These are phyloP conservation scores for Sarcophaga rosellei DNA, from an alignment of 2,888 invertebrate species.

Conservation along the genomic window DNA sequence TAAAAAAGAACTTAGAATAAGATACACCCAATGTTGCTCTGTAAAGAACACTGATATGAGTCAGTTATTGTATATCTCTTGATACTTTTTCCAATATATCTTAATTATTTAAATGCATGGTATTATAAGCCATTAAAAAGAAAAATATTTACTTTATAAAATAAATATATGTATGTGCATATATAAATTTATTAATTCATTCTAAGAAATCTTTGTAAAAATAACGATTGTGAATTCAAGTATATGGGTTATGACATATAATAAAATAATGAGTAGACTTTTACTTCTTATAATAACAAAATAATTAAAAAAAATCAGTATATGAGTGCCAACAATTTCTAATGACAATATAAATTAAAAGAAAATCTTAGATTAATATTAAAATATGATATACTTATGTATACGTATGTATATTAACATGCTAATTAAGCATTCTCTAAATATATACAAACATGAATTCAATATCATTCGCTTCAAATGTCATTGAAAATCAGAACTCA, in stretches of 20 bases:
- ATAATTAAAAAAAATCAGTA: slow-evolving; percentile 45
- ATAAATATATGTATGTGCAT: slow-evolving; percentile 31
- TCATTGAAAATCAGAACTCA: slow-evolving; percentile 21
- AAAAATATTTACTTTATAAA: too few species aligned
- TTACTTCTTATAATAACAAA: slow-evolving; percentile 54
- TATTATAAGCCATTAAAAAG: too few species aligned
- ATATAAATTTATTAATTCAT: slow-evolving; percentile 65
- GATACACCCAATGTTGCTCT: too few species aligned
- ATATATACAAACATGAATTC: slow-evolving; percentile 64
- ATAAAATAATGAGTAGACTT: slow-evolving; percentile 53
- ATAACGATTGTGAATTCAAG: slow-evolving; percentile 62
- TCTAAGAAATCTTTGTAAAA: slow-evolving; percentile 62
- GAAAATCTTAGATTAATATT: slow-evolving; percentile 53
- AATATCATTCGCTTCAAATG: slow-evolving; percentile 26
- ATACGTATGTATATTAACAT: slow-evolving; percentile 29
- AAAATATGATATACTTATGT: slow-evolving; percentile 43
- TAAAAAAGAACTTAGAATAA: too few species aligned
- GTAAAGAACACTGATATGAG: too few species aligned
- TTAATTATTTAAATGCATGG: too few species aligned
- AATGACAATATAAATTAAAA: slow-evolving; percentile 46
- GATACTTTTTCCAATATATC: too few species aligned
- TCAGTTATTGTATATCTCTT: too few species aligned
- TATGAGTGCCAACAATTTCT: slow-evolving; percentile 62
- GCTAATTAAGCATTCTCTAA: slow-evolving; percentile 31
- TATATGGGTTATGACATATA: slow-evolving; percentile 57